Base-by-base conservation (phyloP, 2,797 vertebrate species). In the Apodemus agrarius region DNA sequence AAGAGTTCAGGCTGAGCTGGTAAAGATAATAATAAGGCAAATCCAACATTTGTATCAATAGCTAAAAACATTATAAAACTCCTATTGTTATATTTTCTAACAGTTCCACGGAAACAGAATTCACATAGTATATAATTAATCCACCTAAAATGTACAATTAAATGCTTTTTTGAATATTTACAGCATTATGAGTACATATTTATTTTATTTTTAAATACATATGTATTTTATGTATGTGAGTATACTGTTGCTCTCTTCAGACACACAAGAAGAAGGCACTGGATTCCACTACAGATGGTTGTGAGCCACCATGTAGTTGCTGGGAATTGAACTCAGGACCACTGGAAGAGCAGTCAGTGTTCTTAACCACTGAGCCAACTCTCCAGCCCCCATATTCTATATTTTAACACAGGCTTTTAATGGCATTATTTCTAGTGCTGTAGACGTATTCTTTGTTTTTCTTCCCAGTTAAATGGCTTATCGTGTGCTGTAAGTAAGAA, bases 21-120 rank as follows among this genome's bases (percentile, higher is more conserved):
- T 75, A 22, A 43, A 86, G 83, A 8, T n/a, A 8, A 8, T n/a
- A 8, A 52, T 63, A 8, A 31, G 63, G 37, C 80, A 94, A 91
- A 88, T 26, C n/a, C 34, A 61, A 14, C 34, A 59, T 52, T 90
- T 91, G 75, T 13, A 74, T 94, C 65, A 96, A 63, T 78, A 78
- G 46, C 46, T 80, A 93, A 94, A 93, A 75, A 69, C 91, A 59
- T 69, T 84, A 82, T 91, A 75, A 89, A 94, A 75, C 40, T 22
- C 34, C 31, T 61, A 59, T 49, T 34, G 40, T 26, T 85, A 96
- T 49, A 72, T 14, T 91, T 95, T 95, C 85, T 83, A 92, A 93
- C 19, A 91, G 88, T 31, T 79, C 76, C 91, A 87, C 95, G 83
- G 54, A 90, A 37, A 74, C 93, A 84, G 40, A 85, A 89, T 81